Evolutionary conservation across 1,140 invertebrate genomes (phyloP), one percentile per base, ranked within the genome.

Genomic region (Sinella curviseta): DNA sequence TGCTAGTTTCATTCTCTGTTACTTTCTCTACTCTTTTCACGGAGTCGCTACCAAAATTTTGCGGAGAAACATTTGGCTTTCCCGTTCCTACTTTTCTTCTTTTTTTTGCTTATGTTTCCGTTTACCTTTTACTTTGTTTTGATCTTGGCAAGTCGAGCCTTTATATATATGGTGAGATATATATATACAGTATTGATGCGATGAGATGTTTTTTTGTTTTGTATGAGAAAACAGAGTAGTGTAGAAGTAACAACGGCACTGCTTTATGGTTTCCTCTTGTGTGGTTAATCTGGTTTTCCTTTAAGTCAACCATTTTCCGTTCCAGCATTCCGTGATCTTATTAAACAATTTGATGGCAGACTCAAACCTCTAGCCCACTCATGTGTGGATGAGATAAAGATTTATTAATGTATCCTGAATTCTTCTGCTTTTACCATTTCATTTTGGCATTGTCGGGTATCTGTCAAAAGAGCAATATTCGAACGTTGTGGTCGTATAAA

Each of bases 231-330:
- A n/a, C n/a, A n/a, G n/a, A n/a, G n/a, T n/a, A n/a, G n/a, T n/a
- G n/a, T n/a, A n/a, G n/a, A n/a, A n/a, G n/a, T n/a, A n/a, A n/a
- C n/a, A n/a, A 17, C 24, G 12, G 55, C 55, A 26, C 57, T 17
- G 57, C 14, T 65, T 65, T 65, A 4, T 65, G 24, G 14, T 65
- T 70, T 70, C 12, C 65, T 70, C 30, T 33, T 33, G 26, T 70
- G 65, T 70, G 65, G 65, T 70, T 33, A 31, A 33, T 70, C 26
- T 70, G 65, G 65, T 70, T 70, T 70, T 33, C 65, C 65, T 70
- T 70, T 31, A 70, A 70, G 65, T 70, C 65, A 70, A 30, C 65
- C 65, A 48, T 48, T 48, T 48, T 70, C 65, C 30, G 65, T 14
- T 70, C 31, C 57, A n/a, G 28, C 65, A 33, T 70, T 31, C 31